Evolutionary conservation across 2,888 invertebrate species (phyloP), one percentile per base, ranked within the genome.

Genomic region (Drosophila demipolita): DNA sequence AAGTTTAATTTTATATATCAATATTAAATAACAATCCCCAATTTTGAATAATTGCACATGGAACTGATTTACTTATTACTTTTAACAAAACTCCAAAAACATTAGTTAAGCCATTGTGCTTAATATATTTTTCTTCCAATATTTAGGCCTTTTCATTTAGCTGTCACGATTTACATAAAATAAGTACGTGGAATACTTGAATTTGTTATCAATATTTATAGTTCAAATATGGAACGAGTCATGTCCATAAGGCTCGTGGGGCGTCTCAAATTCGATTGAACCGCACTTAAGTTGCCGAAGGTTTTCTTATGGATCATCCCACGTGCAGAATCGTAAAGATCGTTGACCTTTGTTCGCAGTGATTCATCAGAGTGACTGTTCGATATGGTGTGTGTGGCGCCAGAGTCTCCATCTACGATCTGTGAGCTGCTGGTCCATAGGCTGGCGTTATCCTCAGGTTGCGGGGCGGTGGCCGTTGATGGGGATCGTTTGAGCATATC

Each of bases 261-360:
- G 9, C 90, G 90, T 4, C 75, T 68, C 53, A 87, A 67, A 54
- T 89, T 76, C 11, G 90, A 90, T 32, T 89, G 87, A 1, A 87
- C 87, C 36, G 89, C 87, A 12, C 68, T 54, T 12, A 87, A 36
- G 36, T 53, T 73, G 0, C 70, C 69, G 1, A 35, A 33, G 1
- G 40, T 20, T 7, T 58, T 64, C 69, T 73, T 85, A 0, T 49
- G 20, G 36, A 32, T 29, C 80, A 83, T 73, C 1, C 1, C 8
- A 15, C 26, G 0, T 17, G 71, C 88, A 1, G 53, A 17, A 0
- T 65, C 62, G 32, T 63, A 87, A 11, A 49, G 9, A 1, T 57
- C 38, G 20, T 52, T 36, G 0, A 77, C 20, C 7, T 82, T 66
- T 0, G 62, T 33, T 1, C 12, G 36, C 3, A 89, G 17, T 1